These are phyloP conservation scores for Ryuthela nishihirai DNA, from an alignment of 2,888 invertebrate species.

Conservation along the genomic window DNA sequence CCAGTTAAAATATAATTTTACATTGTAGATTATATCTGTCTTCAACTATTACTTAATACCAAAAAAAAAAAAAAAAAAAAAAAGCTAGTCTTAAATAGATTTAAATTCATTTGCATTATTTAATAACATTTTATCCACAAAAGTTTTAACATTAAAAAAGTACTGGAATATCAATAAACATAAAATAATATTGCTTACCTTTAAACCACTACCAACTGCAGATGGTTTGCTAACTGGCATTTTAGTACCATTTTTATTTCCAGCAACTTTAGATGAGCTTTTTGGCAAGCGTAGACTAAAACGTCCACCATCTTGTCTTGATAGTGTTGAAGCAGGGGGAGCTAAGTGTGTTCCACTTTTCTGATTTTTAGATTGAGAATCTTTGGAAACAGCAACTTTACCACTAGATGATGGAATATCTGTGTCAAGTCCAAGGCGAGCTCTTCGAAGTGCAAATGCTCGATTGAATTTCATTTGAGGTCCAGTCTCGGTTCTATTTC, in stretches of 20 bases:
- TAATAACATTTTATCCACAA: not conserved
- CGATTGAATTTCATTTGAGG: slow-evolving; percentile 65
- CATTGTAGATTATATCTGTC: not conserved
- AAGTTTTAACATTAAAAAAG: not conserved
- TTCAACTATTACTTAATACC: not conserved
- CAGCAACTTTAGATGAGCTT: not conserved
- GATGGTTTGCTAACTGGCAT: not conserved
- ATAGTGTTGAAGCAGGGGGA: not conserved
- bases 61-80: not conserved
- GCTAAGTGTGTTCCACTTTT: not conserved
- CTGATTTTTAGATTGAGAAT: not conserved
- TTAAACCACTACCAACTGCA: not conserved
- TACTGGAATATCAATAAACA: not conserved
- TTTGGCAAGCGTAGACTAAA: not conserved
- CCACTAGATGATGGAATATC: not conserved
- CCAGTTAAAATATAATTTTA: no score
- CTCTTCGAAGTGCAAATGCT: slow-evolving; percentile 62
- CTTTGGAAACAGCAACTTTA: no score
- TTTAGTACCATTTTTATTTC: not conserved
- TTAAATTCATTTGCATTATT: not conserved
- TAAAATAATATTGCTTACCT: not conserved
- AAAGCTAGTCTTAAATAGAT: not conserved
- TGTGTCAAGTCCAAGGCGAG: slow-evolving; percentile 54
- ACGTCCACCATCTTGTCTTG: slow-evolving; percentile 7
- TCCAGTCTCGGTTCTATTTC: slow-evolving; percentile 42